A percentile compares a stretch with the other conserved stretches of the same genome.
Conservation (phyloP, 2,888 invertebrate species). For the Neoscelio sp. region DNA sequence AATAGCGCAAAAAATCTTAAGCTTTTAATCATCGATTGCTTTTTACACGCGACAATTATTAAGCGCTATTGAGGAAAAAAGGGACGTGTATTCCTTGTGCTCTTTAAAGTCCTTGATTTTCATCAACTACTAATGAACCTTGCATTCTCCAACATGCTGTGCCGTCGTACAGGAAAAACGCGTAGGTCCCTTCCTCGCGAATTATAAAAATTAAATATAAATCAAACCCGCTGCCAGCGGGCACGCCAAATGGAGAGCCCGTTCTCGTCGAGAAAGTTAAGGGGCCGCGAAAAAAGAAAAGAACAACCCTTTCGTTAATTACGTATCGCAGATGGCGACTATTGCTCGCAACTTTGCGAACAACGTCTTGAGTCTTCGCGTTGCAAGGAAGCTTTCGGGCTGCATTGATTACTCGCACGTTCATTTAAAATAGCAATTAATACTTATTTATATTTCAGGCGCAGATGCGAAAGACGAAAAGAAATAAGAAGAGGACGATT, state of each 20-base stretch:
- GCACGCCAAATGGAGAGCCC: conserved; percentile 71
- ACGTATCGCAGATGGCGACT: conserved; percentile 79
- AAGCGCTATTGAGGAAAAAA: conserved; percentile 40
- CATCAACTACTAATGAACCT: conserved; percentile 67
- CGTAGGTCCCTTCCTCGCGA: conserved; percentile 69
- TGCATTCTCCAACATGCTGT: conserved; percentile 65
- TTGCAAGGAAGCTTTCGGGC: conserved; percentile 51
- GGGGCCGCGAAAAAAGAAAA: conserved; percentile 65
- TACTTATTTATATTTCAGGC: no score
- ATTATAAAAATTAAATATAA: conserved; percentile 80
- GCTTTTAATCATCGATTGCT: conserved; percentile 31
- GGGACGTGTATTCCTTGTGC: conserved; percentile 12
- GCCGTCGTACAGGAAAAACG: conserved; percentile 66
- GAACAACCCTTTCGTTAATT: conserved; percentile 82
- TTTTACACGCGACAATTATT: conserved; percentile 40
- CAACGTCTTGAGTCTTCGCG: conserved; percentile 60
- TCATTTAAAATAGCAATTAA: conserved; percentile 7
- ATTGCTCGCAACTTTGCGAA: conserved; percentile 77
- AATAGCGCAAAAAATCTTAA: neutral
- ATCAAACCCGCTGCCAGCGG: conserved; percentile 79
- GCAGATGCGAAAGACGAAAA: no score
- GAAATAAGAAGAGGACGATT: no score
- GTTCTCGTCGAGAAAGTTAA: conserved; percentile 60
- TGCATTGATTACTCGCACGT: conserved; percentile 43
- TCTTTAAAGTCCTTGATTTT: conserved; percentile 58